Evolutionary conservation across 2,888 invertebrate genomes (phyloP), one percentile per base, ranked within the genome.

Genomic region (Hydrotaea diabolus): DNA sequence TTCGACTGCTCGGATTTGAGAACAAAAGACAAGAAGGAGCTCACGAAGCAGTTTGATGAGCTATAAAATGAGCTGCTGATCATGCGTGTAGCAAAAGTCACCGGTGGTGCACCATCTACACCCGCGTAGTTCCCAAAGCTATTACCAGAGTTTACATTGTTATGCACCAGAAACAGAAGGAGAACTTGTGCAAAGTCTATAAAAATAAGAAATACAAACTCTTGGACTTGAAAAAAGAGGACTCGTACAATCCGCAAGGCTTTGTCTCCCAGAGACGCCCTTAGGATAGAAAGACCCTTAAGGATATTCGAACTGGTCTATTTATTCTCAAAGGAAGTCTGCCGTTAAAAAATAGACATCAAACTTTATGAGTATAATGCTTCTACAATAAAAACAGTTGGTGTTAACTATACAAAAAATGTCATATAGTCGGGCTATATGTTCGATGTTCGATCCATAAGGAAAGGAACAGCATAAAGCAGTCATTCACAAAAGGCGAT

Each of bases 121-220:
- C 98, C 90, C 97, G 98, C 86, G 98, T 99, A 31, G 98, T 99
- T 4, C 95, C 99, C 86, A 99, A 99, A 94, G 98, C 99, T 15
- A 98, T 99, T 89, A 99, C 99, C 66, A 95, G 99, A 89, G 98
- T 99, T 76, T 96, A 98, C 93, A 99, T 99, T 93, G 98, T 99
- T 88, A 99, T 99, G 95, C 97, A 98, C 93, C 99, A 99, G 93
- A 99, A 98, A 92, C 99, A 99, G 93, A 99, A 99, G 94, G 98
- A 98, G 89, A 99, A 99, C 92, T 94, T 99, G 88, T 94, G 98
- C 82, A n/a, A n/a, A n/a, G n/a, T n/a, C n/a, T n/a, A n/a, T n/a
- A n/a, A n/a, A n/a, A n/a, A n/a, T n/a, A n/a, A 97, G 93, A 98
- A 98, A 92, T 98, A 96, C 94, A 98, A 98, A 95, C 99, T 99